Evolutionary conservation across 1,140 invertebrate genomes (phyloP).

Genomic region (Himalopsyche phryganea): DNA sequence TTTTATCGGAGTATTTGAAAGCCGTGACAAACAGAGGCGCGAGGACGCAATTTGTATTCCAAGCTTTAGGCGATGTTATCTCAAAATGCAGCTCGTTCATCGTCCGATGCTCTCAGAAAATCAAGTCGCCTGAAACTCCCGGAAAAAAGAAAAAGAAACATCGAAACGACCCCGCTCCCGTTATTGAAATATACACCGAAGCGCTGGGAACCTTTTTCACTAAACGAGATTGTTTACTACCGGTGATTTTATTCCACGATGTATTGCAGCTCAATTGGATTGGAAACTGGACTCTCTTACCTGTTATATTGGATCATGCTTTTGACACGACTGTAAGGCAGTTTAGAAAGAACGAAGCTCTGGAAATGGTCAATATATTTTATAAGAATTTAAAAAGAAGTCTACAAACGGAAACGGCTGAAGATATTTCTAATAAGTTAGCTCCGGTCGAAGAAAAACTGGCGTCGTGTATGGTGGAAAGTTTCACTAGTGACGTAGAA

Average conservation of each 20-base stretch:
- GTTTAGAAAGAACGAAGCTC: conserved; percentile 60
- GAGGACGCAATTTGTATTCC: conserved; percentile 59
- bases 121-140: conserved; percentile 34
- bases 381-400: conserved; percentile 54
- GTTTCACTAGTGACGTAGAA: conserved; percentile 10
- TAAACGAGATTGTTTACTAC: conserved; percentile 60
- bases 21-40: conserved; percentile 61
- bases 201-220: conserved; percentile 57
- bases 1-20: conserved; percentile 57
- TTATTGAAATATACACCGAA: conserved; percentile 52
- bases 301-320: conserved; percentile 55
- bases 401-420: conserved; percentile 13
- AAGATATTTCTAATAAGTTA: conserved; percentile 17
- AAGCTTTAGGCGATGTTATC: conserved; percentile 65
- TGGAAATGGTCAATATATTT: conserved; percentile 60
- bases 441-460: conserved; percentile 19
- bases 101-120: conserved; percentile 57
- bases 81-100: conserved; percentile 64
- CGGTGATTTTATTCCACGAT: conserved; percentile 62
- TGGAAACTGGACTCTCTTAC: conserved; percentile 56
- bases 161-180: conserved; percentile 38
- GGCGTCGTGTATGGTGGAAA: conserved; percentile 9
- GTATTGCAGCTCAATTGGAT: conserved; percentile 61
- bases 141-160: conserved; percentile 42
- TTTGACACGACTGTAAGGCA: conserved; percentile 59